These are phyloP conservation scores for Chalcis sispes DNA, from an alignment of 2,888 invertebrate species.

Conservation along the genomic window DNA sequence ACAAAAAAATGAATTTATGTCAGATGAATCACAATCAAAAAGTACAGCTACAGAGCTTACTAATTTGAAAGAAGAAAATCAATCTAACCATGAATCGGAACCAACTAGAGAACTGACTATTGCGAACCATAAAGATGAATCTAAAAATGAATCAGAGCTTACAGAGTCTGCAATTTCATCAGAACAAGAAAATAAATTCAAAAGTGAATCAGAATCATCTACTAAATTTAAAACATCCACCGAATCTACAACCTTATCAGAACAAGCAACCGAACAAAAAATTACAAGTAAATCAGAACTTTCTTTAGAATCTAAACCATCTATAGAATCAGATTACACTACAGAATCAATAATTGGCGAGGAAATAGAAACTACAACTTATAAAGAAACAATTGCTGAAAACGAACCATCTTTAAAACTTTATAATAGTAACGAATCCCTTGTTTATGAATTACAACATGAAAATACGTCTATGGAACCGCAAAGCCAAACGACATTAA, in stretches of 20 bases:
- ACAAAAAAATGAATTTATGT: too few relatives aligned
- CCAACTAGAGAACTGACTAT: constrained; percentile 59
- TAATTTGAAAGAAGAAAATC: constrained; percentile 62
- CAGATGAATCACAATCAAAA: too few relatives aligned
- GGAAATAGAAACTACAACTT: too few relatives aligned
- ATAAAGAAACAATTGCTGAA: constrained; percentile 55
- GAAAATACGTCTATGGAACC: background rate
- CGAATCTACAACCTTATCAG: constrained; percentile 22
- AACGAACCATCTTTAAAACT: constrained; percentile 39
- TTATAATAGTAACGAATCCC: background rate
- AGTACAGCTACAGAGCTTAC: too few relatives aligned
- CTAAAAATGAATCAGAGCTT: constrained; percentile 63
- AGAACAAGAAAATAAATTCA: constrained; percentile 57
- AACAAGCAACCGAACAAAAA: constrained; percentile 60
- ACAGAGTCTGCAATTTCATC: constrained; percentile 61
- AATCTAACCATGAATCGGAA: constrained; percentile 63
- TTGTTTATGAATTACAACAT: too few relatives aligned
- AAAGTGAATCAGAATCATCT: constrained; percentile 59
- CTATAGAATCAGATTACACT: background rate
- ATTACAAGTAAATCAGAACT: background rate
- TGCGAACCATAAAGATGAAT: constrained; percentile 49
- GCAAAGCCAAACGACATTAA: background rate
- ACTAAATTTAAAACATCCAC: constrained; percentile 24
- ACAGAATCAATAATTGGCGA: constrained; percentile 57
- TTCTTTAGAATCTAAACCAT: too few relatives aligned